A percentile compares a stretch with the other conserved stretches of the same genome.
phyloP scores from a whole-genome alignment of 2,888 invertebrate genomes.

The Drosophila subquinaria region DNA sequence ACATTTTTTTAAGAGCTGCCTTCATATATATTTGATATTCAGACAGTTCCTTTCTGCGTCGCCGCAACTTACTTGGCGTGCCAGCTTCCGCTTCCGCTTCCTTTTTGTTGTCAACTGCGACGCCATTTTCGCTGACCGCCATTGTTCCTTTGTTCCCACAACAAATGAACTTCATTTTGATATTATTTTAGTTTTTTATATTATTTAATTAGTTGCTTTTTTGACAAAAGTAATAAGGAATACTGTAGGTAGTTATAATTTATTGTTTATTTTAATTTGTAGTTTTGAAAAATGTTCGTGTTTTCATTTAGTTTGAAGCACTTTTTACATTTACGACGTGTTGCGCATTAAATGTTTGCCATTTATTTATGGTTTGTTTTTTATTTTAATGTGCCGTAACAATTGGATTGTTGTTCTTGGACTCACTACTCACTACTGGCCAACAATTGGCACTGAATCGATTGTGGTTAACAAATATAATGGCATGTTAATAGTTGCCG shows the following conservation, averaged over 20 bases:
- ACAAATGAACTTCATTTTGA: slow-evolving; percentile 60
- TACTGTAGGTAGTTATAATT: neutral
- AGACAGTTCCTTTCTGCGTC: neutral
- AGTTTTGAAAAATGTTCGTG: neutral
- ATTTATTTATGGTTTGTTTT: slow-evolving; percentile 35
- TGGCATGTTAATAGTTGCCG: slow-evolving; percentile 54
- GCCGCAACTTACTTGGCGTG: slow-evolving; percentile 52
- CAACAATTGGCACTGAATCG: slow-evolving; percentile 30
- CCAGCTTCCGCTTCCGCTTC: slow-evolving; percentile 53
- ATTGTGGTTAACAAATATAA: slow-evolving; percentile 35
- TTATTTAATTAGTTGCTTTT: neutral
- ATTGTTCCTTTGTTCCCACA: slow-evolving; percentile 56
- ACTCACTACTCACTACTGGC: slow-evolving; percentile 21
- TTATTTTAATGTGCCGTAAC: slow-evolving; percentile 51
- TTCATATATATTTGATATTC: neutral
- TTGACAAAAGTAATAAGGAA: neutral
- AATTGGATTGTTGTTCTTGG: slow-evolving; percentile 22
- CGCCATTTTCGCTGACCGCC: slow-evolving; percentile 38
- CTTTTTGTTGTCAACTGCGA: slow-evolving; percentile 44
- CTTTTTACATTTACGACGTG: slow-evolving; percentile 27
- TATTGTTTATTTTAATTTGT: neutral
- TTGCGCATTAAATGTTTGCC: slow-evolving; percentile 9
- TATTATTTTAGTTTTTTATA: neutral
- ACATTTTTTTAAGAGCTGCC: neutral
- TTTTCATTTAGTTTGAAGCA: slow-evolving; percentile 13